Conservation (phyloP, 2,113 vertebrate species). For the Astatotilapia flaviijosephi region DNA sequence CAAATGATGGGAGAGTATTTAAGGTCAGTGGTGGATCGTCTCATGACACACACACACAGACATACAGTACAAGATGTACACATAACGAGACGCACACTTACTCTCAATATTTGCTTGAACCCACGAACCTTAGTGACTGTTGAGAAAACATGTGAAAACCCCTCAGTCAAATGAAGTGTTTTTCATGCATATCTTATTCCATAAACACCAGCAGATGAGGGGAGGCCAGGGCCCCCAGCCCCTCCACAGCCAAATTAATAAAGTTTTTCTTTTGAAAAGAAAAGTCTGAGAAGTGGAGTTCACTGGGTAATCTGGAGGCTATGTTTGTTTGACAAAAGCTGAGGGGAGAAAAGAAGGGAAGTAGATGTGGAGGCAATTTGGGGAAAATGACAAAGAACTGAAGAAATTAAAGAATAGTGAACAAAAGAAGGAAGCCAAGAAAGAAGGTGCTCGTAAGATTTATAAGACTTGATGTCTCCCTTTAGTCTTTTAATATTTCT, state of each 20-base stretch:
- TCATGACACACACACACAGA: constrained; percentile 10
- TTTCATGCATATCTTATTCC: constrained; percentile 48
- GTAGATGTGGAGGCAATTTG: neutral
- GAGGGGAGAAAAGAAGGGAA: neutral
- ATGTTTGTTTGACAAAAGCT: constrained; percentile 37
- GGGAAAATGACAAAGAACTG: neutral
- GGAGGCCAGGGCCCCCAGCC: neutral
- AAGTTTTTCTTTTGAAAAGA: constrained; percentile 7
- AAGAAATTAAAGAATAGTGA: neutral
- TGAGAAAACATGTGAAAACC: constrained; percentile 46
- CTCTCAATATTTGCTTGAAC: constrained; percentile 32
- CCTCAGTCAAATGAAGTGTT: constrained; percentile 37
- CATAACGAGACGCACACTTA: neutral
- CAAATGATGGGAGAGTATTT: constrained; percentile 25
- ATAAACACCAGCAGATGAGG: constrained; percentile 39
- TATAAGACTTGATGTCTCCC: neutral
- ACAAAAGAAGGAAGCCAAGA: neutral
- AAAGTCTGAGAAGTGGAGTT: constrained; percentile 9
- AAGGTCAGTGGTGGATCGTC: constrained; percentile 18
- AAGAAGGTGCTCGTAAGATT: neutral
- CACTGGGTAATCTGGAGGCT: constrained; percentile 1
- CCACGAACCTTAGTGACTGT: constrained; percentile 31
- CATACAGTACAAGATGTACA: neutral
- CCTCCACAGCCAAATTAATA: constrained; percentile 39
- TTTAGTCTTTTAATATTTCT: constrained; percentile 4